Evolutionary conservation across 2,888 invertebrate genomes (phyloP).

Genomic region (Hymenopus coronatus): DNA sequence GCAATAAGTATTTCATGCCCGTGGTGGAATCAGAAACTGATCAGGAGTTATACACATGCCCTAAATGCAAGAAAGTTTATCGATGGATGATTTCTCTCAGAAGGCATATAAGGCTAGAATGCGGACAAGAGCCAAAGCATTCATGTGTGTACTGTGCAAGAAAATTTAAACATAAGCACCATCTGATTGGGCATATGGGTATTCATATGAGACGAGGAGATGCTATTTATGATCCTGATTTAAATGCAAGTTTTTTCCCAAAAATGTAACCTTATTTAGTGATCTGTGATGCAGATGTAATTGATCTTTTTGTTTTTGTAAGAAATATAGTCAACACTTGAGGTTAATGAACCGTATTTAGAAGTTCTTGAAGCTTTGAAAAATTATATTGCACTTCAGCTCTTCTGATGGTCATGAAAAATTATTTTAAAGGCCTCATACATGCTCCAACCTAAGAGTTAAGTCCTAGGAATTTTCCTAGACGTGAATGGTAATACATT

Average conservation of each 20-base stretch:
- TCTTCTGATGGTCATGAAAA: too few species aligned
- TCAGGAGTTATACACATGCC: slow-evolving; percentile 15
- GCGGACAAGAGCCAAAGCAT: slow-evolving; percentile 41
- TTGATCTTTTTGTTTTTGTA: background rate
- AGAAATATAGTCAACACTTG: background rate
- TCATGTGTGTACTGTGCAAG: slow-evolving; percentile 43
- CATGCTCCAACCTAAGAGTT: too few species aligned
- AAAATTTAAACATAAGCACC: slow-evolving; percentile 40
- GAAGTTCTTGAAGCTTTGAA: too few species aligned
- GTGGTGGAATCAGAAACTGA: slow-evolving; percentile 15
- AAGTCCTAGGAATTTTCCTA: too few species aligned
- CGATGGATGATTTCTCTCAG: slow-evolving; percentile 34
- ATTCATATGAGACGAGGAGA: slow-evolving; percentile 2
- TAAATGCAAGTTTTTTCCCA: background rate
- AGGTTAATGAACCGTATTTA: background rate
- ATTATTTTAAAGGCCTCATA: too few species aligned
- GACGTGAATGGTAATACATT: too few species aligned
- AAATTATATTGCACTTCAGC: too few species aligned
- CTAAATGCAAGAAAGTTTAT: slow-evolving; percentile 27
- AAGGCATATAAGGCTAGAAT: slow-evolving; percentile 39
- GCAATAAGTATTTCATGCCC: background rate
- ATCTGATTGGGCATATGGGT: slow-evolving; percentile 21
- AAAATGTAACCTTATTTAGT: background rate
- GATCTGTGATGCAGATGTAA: background rate
- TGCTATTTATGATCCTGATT: background rate